Percentiles rank a stretch among this genome's conserved stretches.
phyloP scores from a whole-genome alignment of 1,140 invertebrate species.

The Dysdera silvatica region DNA sequence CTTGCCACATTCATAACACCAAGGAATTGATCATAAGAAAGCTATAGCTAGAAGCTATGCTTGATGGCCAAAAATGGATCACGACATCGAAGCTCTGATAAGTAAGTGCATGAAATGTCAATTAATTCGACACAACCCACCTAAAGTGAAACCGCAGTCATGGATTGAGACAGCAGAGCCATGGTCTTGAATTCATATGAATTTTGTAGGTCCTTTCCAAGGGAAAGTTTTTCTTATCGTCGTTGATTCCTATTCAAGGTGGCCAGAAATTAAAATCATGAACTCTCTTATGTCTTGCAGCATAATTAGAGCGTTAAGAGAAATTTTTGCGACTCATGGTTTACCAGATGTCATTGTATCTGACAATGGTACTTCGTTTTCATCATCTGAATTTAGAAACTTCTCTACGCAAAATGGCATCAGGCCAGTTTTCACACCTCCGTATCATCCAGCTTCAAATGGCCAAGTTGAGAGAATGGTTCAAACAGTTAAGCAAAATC shows the following conservation, averaged over 20 bases:
- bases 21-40: not conserved
- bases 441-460: slow-evolving; percentile 29
- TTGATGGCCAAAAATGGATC: not conserved
- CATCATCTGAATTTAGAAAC: slow-evolving; percentile 7
- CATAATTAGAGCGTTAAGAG: not conserved
- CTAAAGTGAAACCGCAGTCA: not conserved
- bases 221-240: too few species aligned
- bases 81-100: too few species aligned
- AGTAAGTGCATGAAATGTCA: too few species aligned
- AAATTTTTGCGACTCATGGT: slow-evolving; percentile 9
- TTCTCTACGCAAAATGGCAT: slow-evolving; percentile 23
- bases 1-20: too few species aligned
- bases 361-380: slow-evolving; percentile 27
- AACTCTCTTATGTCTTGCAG: not conserved
- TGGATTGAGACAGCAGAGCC: not conserved
- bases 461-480: slow-evolving; percentile 29
- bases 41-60: not conserved
- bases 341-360: slow-evolving; percentile 11
- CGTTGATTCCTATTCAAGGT: too few species aligned
- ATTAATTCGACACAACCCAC: not conserved
- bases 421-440: not conserved
- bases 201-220: not conserved
- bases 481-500: slow-evolving; percentile 27
- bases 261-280: not conserved
- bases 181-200: not conserved